A percentile compares a stretch with the other conserved stretches of the same genome.
phyloP scores from a whole-genome alignment of 2,113 vertebrate species.

The Ancistrus triradiatus region DNA sequence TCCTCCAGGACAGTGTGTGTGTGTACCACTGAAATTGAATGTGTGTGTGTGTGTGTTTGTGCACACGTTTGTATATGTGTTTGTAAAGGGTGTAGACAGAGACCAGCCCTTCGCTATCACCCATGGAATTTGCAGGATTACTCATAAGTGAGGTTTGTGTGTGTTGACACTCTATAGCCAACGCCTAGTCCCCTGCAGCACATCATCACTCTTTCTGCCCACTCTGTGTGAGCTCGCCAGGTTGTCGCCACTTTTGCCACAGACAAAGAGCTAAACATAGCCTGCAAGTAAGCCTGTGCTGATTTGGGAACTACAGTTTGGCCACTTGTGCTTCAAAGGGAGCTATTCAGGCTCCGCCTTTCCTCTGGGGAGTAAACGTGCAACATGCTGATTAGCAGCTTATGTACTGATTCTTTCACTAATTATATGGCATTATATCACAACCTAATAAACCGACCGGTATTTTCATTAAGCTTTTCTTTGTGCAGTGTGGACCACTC shows the following conservation, averaged over 20 bases:
- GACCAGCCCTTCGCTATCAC: conserved; percentile 29
- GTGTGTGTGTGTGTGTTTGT: not conserved
- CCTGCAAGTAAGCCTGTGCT: not conserved
- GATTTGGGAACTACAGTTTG: not conserved
- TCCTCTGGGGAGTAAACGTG: not conserved
- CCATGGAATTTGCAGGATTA: conserved; percentile 39
- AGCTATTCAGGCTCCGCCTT: not conserved
- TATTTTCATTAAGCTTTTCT: no score
- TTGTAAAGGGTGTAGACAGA: conserved; percentile 30
- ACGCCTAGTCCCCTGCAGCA: conserved; percentile 27
- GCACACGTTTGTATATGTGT: conserved; percentile 2
- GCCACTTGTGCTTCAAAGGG: not conserved
- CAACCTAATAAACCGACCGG: no score
- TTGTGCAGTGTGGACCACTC: no score
- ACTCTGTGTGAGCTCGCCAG: not conserved
- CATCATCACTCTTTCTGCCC: not conserved
- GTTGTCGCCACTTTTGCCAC: not conserved
- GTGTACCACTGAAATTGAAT: not conserved
- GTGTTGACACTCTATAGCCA: conserved; percentile 27
- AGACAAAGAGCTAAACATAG: not conserved
- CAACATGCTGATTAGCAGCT: no score
- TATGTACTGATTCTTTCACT: no score
- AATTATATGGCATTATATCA: no score
- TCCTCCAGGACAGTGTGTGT: not conserved
- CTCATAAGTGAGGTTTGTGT: conserved; percentile 40